phyloP scores from a whole-genome alignment of 2,113 vertebrate species.

The Gambusia affinis region DNA sequence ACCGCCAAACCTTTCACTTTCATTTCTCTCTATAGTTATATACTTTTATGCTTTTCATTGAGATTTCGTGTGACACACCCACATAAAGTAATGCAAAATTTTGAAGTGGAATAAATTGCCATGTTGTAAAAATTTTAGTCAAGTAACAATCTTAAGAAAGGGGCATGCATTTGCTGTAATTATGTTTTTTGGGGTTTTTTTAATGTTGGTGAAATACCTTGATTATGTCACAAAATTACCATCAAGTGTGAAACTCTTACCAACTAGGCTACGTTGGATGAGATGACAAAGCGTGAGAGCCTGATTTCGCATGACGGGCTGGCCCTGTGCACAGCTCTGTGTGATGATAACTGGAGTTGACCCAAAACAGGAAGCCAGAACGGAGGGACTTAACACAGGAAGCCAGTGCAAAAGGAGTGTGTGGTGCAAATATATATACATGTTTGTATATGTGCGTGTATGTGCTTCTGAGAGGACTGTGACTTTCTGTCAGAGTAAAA shows the following conservation, averaged over 20 bases:
- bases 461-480: conserved; percentile 49
- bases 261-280: background rate
- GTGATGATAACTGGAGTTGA: conserved; percentile 76
- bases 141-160: background rate
- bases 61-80: background rate
- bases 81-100: background rate
- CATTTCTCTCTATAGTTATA: too few relatives aligned
- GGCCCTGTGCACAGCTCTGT: conserved; percentile 61
- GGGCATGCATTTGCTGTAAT: background rate
- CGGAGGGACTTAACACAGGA: conserved; percentile 77
- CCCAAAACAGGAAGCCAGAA: conserved; percentile 76
- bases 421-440: conserved; percentile 1
- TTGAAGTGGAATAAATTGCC: background rate
- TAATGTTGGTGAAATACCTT: background rate
- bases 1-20: too few relatives aligned
- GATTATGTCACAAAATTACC: conserved; percentile 5
- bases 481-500: conserved; percentile 29
- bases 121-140: background rate
- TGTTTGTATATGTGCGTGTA: background rate
- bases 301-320: conserved; percentile 68
- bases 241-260: conserved; percentile 15
- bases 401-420: conserved; percentile 60
- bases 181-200: background rate
- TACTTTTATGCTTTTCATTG: background rate
- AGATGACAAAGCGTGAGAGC: conserved; percentile 57